These are phyloP conservation scores for Chouioia cunea DNA, from an alignment of 2,888 invertebrate genomes.

Conservation along the genomic window DNA sequence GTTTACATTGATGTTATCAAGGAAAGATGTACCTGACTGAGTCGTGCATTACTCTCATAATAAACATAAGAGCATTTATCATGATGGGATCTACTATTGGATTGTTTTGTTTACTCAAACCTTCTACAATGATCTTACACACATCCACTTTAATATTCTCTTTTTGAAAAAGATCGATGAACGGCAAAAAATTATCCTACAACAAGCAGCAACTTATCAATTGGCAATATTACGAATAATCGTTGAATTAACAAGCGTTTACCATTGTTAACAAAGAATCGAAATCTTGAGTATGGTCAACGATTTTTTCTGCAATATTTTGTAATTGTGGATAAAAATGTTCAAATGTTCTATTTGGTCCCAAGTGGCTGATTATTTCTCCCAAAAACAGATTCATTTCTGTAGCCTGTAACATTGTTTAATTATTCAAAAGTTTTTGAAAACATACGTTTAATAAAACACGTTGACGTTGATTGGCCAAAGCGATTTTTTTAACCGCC, in stretches of 20 bases:
- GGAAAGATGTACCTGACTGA: slow-evolving; percentile 82
- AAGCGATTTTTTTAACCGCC: too few relatives aligned
- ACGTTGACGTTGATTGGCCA: too few relatives aligned
- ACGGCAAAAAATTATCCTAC: slow-evolving; percentile 90
- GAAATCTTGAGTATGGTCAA: slow-evolving; percentile 82
- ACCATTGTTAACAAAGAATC: slow-evolving; percentile 87
- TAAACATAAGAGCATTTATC: slow-evolving; percentile 88
- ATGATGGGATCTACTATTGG: slow-evolving; percentile 86
- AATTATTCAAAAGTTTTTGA: neutral
- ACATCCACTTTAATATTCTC: slow-evolving; percentile 86
- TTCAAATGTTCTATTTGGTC: slow-evolving; percentile 80
- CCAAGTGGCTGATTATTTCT: slow-evolving; percentile 88
- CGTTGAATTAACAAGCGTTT: slow-evolving; percentile 29
- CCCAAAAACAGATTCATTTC: slow-evolving; percentile 88
- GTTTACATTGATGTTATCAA: slow-evolving; percentile 29
- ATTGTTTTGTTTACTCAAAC: slow-evolving; percentile 70
- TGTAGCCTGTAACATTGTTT: slow-evolving; percentile 74
- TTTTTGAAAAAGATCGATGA: slow-evolving; percentile 90
- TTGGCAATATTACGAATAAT: neutral
- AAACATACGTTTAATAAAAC: neutral
- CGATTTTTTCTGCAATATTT: slow-evolving; percentile 80
- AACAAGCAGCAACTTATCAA: slow-evolving; percentile 13
- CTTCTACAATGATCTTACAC: slow-evolving; percentile 84
- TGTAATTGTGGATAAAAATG: slow-evolving; percentile 85
- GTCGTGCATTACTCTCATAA: slow-evolving; percentile 92